Conservation (phyloP, 2,113 vertebrate genomes). For the Rousettus leschenaultii region DNA sequence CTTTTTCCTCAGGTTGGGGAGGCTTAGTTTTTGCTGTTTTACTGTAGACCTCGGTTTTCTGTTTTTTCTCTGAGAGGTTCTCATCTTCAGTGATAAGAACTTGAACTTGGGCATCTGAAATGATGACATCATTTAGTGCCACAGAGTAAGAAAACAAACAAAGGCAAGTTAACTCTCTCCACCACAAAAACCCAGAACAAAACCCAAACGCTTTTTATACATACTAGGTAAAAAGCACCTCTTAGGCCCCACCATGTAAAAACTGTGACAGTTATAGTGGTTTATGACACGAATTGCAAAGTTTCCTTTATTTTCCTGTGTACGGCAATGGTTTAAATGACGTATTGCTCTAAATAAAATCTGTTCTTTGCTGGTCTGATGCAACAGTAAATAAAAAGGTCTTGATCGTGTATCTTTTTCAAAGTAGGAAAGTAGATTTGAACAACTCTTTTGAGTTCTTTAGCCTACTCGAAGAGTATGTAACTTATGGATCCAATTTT, state of each 20-base stretch:
- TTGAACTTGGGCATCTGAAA: conserved; percentile 75
- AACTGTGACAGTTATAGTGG: not conserved
- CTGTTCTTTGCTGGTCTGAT: not conserved
- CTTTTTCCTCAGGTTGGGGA: conserved; percentile 50
- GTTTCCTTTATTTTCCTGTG: not conserved
- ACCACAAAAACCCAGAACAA: not conserved
- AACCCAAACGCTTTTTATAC: not conserved
- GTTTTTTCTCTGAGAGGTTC: conserved; percentile 56
- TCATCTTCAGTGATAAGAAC: conserved; percentile 65
- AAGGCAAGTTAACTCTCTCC: not conserved
- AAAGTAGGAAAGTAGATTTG: conserved; percentile 13
- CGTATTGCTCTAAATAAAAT: conserved; percentile 34
- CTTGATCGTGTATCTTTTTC: not conserved
- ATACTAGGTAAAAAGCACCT: not conserved
- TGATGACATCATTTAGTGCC: conserved; percentile 84
- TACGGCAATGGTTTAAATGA: not conserved
- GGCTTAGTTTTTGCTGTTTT: conserved; percentile 64
- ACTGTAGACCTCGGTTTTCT: conserved; percentile 79
- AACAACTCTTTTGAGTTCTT: not conserved
- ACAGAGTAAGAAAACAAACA: conserved; percentile 13
- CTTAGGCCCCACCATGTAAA: not conserved
- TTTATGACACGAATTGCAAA: conserved; percentile 23
- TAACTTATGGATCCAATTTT: conserved; percentile 19
- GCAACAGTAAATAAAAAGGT: not conserved
- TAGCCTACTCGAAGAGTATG: not conserved